Base-by-base conservation (phyloP, 2,888 invertebrate genomes). In the Epinotia brunnichana region DNA sequence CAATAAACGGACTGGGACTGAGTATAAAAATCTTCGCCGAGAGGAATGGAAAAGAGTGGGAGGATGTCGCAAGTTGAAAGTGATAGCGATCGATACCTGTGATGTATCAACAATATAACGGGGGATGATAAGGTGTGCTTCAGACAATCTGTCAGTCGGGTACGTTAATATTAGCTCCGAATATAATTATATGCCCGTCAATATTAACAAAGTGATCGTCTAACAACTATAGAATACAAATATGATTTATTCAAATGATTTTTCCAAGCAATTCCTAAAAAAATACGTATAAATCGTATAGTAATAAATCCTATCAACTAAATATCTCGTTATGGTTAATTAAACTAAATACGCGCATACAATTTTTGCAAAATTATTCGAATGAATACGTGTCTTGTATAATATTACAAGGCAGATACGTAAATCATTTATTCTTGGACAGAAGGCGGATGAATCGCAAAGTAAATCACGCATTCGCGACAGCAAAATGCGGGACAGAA, bases 1-100 rank as follows among this genome's bases (percentile, higher is more conserved):
- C 89, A 89, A 90, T 90, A 91, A 91, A 91, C 88, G 87, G 85
- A 83, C 83, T 84, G 85, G 82, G 86, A 87, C 83, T 83, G 83
- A 84, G 86, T 87, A 88, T 86, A 88, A 89, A 90, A 90, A 88
- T 89, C 88, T 89, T 87, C 86, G 84, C 82, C 80, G 75, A 74
- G 80, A 84, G 83, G 81, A 83, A 83, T 85, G 83, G 83, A 82
- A 80, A 75, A 73, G 74, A 74, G 64, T 69, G 63, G 74, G 74
- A 54, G 60, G 29, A 39, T 76, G 78, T 77, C 39, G 51, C 69
- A 77, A 78, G 76, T 69, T 72, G 44, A 15, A 62, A 64, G 63
- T 70, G 69, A 41, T 51, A 75, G 77, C 79, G 76, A 66, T 70
- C 67, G 13, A 48, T 48, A 48, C 44, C 13, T 15, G n/a, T n/a